Percentiles rank a stretch among this genome's conserved stretches.
Conservation (phyloP, 2,888 invertebrate species). For the Xanthorhoe designata region DNA sequence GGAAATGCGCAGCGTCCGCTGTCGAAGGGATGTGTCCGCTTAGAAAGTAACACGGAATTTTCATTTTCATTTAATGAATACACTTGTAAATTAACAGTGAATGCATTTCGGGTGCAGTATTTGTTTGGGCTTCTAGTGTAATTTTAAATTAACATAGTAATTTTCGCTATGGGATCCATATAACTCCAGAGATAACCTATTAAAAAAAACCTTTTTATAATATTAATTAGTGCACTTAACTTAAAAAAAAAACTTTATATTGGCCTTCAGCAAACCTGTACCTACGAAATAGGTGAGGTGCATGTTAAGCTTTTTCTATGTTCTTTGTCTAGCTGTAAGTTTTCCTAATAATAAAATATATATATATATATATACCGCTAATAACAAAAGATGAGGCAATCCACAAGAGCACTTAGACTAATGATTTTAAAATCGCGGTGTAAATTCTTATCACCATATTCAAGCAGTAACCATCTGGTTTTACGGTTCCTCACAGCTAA, state of each 20-base stretch:
- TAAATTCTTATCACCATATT: background rate
- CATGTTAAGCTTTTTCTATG: too few species aligned
- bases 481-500: conserved; percentile 1
- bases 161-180: too few species aligned
- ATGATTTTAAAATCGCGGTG: background rate
- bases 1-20: conserved; percentile 29
- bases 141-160: background rate
- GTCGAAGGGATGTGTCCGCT: conserved; percentile 9
- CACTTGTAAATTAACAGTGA: too few species aligned
- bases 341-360: too few species aligned
- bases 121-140: background rate
- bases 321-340: too few species aligned
- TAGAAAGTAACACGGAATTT: background rate
- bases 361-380: too few species aligned
- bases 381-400: background rate
- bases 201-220: too few species aligned
- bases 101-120: background rate
- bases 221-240: too few species aligned
- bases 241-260: too few species aligned
- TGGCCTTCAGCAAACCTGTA: too few species aligned
- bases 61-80: background rate
- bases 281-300: too few species aligned
- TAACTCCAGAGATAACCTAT: too few species aligned
- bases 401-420: background rate
- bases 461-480: background rate